These are phyloP conservation scores for Pachyramphus minor DNA, from an alignment of 2,113 vertebrate genomes.

Conservation along the genomic window DNA sequence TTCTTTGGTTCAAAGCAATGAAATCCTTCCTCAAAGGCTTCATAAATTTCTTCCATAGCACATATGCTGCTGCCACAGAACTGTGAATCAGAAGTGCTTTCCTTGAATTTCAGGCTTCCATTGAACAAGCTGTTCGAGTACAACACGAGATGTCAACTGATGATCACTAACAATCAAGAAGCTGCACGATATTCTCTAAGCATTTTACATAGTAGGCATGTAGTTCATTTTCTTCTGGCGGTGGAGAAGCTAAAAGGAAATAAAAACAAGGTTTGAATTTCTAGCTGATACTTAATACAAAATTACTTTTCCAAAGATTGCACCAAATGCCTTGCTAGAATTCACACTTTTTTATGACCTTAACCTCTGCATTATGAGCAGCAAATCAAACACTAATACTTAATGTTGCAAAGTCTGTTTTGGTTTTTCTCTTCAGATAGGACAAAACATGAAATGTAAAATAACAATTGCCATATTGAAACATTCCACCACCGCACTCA, in stretches of 20 bases:
- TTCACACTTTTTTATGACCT: neutral
- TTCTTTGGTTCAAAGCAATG: neutral
- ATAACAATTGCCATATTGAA: neutral
- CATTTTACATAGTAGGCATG: conserved; percentile 84
- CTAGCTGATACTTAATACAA: neutral
- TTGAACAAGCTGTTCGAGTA: neutral
- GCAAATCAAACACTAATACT: neutral
- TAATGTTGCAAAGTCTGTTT: neutral
- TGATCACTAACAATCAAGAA: conserved; percentile 75
- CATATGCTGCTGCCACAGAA: neutral
- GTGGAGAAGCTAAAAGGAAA: conserved; percentile 69
- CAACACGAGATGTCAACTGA: neutral
- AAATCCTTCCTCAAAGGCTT: neutral
- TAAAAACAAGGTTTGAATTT: neutral
- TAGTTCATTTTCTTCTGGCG: conserved; percentile 67
- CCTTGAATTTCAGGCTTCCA: neutral
- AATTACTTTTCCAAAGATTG: neutral
- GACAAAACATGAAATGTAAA: neutral
- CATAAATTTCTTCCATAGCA: neutral
- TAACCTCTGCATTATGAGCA: neutral
- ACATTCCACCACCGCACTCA: neutral
- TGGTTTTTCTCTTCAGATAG: neutral
- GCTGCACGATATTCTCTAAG: conserved; percentile 82
- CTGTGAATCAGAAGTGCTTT: neutral
- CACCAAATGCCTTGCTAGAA: neutral